A percentile compares a stretch with the other conserved stretches of the same genome.
Evolutionary conservation across 2,113 vertebrate species (phyloP).

Genomic region (Cettia cetti): DNA sequence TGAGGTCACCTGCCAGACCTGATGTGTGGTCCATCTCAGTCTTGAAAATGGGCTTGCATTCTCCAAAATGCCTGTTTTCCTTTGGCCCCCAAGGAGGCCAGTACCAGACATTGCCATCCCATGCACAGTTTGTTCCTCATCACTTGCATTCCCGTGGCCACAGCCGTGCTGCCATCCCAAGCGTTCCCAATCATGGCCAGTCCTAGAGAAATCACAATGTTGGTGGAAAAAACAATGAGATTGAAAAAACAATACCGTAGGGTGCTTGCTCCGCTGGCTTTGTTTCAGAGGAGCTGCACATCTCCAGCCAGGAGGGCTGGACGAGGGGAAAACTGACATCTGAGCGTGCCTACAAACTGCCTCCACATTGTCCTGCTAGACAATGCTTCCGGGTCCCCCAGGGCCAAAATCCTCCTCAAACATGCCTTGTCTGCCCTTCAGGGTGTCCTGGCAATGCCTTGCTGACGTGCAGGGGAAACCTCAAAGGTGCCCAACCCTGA

Average conservation of each 20-base stretch:
- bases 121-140: not conserved
- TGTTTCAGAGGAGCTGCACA: not conserved
- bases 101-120: not conserved
- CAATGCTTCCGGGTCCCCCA: conserved; percentile 48
- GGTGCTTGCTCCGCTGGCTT: not conserved
- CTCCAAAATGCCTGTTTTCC: not conserved
- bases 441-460: conserved; percentile 13
- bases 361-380: conserved; percentile 37
- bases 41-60: not conserved
- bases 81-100: not conserved
- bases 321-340: not conserved
- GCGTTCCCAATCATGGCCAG: not conserved
- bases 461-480: conserved; percentile 23
- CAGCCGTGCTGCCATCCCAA: not conserved
- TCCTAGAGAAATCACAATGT: not conserved
- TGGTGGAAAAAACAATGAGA: not conserved
- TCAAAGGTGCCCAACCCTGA: conserved; percentile 50
- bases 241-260: not conserved
- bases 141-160: not conserved
- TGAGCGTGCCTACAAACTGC: not conserved
- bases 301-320: conserved; percentile 1
- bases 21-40: not conserved
- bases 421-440: not conserved
- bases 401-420: not conserved
- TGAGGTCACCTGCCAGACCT: not conserved